Evolutionary conservation across 2,113 vertebrate species (phyloP).

Genomic region (Ancistrus triradiatus): DNA sequence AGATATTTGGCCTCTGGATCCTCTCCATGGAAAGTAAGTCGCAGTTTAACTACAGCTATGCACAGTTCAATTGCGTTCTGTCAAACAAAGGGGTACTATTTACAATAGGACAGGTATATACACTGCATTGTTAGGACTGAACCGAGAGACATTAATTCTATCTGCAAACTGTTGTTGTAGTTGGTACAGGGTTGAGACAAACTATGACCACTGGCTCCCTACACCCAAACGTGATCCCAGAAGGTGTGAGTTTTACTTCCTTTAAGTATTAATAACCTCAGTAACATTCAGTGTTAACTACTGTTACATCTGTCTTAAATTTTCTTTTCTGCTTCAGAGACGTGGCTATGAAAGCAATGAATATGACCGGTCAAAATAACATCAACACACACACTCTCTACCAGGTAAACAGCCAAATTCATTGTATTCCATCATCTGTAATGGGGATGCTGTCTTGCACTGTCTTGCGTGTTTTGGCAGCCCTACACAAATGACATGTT

Average conservation of each 20-base stretch:
- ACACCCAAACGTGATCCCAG: constrained; percentile 72
- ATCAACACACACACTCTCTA: constrained; percentile 77
- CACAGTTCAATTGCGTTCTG: too few species aligned
- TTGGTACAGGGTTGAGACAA: constrained; percentile 93
- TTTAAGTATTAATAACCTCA: background rate
- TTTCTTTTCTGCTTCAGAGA: constrained; percentile 68
- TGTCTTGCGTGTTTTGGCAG: too few species aligned
- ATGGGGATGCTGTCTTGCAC: too few species aligned
- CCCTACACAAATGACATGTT: too few species aligned
- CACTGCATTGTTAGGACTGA: too few species aligned
- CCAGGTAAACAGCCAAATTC: constrained; percentile 64
- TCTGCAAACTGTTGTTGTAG: constrained; percentile 54
- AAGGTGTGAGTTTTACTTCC: constrained; percentile 63
- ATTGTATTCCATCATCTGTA: background rate
- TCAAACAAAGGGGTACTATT: background rate
- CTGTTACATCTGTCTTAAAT: background rate
- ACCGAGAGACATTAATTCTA: background rate
- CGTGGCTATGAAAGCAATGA: constrained; percentile 79
- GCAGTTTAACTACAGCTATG: background rate
- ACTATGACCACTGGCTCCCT: constrained; percentile 90
- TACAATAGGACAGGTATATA: too few species aligned
- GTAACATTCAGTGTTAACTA: background rate
- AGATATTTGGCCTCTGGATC: constrained; percentile 88
- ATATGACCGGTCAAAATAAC: constrained; percentile 77
- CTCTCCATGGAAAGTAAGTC: constrained; percentile 76